Base-by-base conservation (phyloP, 2,113 vertebrate genomes). In the Typhlomys cinereus region DNA sequence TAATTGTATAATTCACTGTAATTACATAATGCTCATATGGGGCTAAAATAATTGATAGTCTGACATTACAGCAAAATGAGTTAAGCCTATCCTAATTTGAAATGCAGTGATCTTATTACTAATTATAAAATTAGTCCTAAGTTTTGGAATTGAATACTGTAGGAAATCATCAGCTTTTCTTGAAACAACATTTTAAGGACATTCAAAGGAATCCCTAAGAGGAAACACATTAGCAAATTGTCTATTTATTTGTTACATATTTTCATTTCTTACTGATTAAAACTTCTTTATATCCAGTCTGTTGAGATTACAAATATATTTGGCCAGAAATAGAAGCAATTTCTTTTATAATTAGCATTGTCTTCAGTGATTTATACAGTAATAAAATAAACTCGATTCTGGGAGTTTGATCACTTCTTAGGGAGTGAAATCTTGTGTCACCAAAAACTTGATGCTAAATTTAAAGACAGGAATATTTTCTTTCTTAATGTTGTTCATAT, bases 381-480 rank as follows among this genome's bases (percentile, higher is more conserved):
- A 96, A 96, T 97, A 96, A 91, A 98, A 95, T 97, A 96, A 97
- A 76, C n/a, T 89, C 96, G 88, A 97, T 91, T 97, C 89, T 93
- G 57, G 71, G 94, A 96, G 85, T 98, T 98, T 96, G 94, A 96
- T 97, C 95, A 94, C 71, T 95, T 97, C 84, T 85, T 94, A 88
- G 64, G 61, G 90, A 91, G 84, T 96, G 79, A 97, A 96, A 95
- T 66, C 64, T 93, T 86, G 78, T 91, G 95, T 95, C 88, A 96
- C 90, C 74, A 85, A 95, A 97, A 92, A 44, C 57, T 96, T 95
- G 88, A 78, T 44, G 90, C 8, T 57, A 90, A 95, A 80, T 89
- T 34, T 83, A 83, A 76, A 88, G 62, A 48, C 36, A 52, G 74
- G 83, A 81, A 54, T 41, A 48, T 18, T 11, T 39, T 9, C 31